These are phyloP conservation scores for Engystomops pustulosus DNA, from an alignment of 2,113 vertebrate genomes.

Conservation along the genomic window DNA sequence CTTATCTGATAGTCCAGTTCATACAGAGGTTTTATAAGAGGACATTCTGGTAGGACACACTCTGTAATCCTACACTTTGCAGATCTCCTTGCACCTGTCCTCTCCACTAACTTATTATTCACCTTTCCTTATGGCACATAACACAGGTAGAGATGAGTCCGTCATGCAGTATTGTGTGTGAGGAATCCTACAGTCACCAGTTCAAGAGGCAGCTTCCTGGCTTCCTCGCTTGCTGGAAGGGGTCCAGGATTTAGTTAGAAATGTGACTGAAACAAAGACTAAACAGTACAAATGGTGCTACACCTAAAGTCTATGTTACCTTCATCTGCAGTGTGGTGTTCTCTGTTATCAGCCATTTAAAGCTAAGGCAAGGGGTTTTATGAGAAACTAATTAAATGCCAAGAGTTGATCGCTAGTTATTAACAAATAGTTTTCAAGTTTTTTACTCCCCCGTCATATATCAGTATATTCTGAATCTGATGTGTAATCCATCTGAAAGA, in stretches of 20 bases:
- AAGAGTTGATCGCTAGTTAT: too few relatives aligned
- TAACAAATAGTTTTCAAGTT: too few relatives aligned
- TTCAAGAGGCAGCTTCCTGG: neutral
- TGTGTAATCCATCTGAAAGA: too few relatives aligned
- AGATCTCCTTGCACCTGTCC: slow-evolving; percentile 76
- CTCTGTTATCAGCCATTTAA: too few relatives aligned
- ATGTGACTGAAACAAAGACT: too few relatives aligned
- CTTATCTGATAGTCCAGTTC: neutral
- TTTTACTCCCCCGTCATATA: too few relatives aligned
- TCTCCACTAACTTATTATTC: slow-evolving; percentile 75
- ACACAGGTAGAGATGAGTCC: slow-evolving; percentile 8
- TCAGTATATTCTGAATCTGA: too few relatives aligned
- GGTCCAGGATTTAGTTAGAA: neutral
- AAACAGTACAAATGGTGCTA: too few relatives aligned
- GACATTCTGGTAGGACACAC: neutral
- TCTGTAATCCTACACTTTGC: slow-evolving; percentile 29
- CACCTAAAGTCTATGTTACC: too few relatives aligned
- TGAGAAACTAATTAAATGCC: too few relatives aligned
- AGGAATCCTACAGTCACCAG: neutral
- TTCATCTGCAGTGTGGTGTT: too few relatives aligned
- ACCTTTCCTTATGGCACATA: slow-evolving; percentile 76
- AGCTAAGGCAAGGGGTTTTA: too few relatives aligned
- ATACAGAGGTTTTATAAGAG: neutral
- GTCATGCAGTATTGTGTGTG: slow-evolving; percentile 63
- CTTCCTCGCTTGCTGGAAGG: neutral